Base-by-base conservation (phyloP, 2,113 vertebrate genomes). In the Gallinago jamesoni region DNA sequence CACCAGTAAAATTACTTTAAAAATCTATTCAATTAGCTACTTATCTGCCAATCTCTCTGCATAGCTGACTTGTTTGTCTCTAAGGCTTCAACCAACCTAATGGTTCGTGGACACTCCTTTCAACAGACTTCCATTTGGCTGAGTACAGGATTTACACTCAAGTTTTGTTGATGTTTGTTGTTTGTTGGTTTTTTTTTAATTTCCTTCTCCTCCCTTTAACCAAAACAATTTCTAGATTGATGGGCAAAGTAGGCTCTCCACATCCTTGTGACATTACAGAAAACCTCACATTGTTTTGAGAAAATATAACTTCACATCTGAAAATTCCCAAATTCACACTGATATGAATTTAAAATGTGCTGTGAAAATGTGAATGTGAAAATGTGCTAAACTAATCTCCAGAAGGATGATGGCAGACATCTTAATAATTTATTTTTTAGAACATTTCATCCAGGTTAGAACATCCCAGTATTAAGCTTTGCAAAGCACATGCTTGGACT, bases 41-140 rank as follows among this genome's bases (percentile, higher is more conserved):
- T 1, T 96, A 95, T 95, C 95, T 96, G 41, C 76, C 78, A 76
- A 90, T 92, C 92, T 94, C 30, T 50, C 33, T 87, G 53, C 77
- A 72, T 52, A 93, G 48, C 86, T 92, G 80, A 60, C 88, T 94
- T 90, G 76, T 92, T 96, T 96, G 66, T 94, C 77, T 93, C 28
- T 60, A 69, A 95, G 50, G 39, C 53, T 93, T 95, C 86, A 89
- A 70, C 73, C 84, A 94, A 12, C 53, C 64, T 14, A 43, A 70
- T 64, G 21, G 83, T 50, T 96, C 64, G 24, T 31, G 96, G 95
- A 87, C 60, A 35, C 52, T 95, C 64, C 76, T 92, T 84, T 77
- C 72, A 53, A 25, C 35, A 47, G 56, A 8, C 33, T 89, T 81
- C 50, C 66, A 74, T 43, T 52, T 91, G 79, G 22, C 31, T 74